Base-by-base conservation (phyloP, 2,797 vertebrate genomes). In the Malurus splendens region DNA sequence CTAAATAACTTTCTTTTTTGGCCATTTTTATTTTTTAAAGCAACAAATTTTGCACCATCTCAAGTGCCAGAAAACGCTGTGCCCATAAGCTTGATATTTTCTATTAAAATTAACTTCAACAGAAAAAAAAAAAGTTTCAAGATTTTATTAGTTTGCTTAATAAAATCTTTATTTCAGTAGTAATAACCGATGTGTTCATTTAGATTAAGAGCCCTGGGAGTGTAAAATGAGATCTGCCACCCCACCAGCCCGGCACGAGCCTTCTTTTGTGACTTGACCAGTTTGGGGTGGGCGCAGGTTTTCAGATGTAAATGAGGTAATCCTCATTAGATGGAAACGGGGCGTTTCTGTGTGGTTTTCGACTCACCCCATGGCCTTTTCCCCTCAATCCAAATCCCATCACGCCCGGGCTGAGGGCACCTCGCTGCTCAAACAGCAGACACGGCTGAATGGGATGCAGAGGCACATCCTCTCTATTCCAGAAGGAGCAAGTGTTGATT, bases 401-500 rank as follows among this genome's bases (percentile, higher is more conserved):
- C 27, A 13, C 12, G 60, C 60, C 3, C 44, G 48, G 64, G 52
- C 28, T 52, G 78, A 42, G 44, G 22, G 12, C 22, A 23, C 44
- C 44, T 13, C 20, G 12, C 44, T 45, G 44, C 12, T 45, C 44
- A 23, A 22, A 23, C 44, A 86, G 72, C 54, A 68, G 64, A 12
- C 30, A 61, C 51, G 57, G 59, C 83, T 82, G 44, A 30, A 64
- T 76, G 18, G 74, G 48, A 90, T 94, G 93, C 87, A 57, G 33
- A 92, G 91, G 25, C 94, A 91, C 73, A 72, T 93, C 70, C 64
- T 91, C 68, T 83, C 73, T 75, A 76, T 91, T 87, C 86, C 87
- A 74, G 70, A 33, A 77, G 80, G 82, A 82, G 74, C 66, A 47
- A 89, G 83, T 76, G 74, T 90, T 95, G 92, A 90, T 87, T 93